These are phyloP conservation scores for Brienomyrus longianalis DNA, from an alignment of 2,113 vertebrate species.

Conservation along the genomic window DNA sequence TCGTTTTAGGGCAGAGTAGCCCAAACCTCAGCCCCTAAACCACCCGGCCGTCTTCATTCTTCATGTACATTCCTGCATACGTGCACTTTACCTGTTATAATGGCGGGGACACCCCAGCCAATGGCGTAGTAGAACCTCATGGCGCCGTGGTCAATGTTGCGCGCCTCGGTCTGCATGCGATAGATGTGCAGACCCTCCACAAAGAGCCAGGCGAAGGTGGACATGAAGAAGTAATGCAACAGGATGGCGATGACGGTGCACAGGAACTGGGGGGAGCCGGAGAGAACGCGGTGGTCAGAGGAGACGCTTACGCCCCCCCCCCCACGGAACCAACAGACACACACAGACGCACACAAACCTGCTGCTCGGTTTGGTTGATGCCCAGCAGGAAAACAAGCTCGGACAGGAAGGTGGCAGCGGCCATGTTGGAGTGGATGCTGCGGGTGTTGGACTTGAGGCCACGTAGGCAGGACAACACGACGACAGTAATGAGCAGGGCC, in stretches of 20 bases:
- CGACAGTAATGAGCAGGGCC: slow-evolving; percentile 76
- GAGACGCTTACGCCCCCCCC: neutral
- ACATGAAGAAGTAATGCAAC: slow-evolving; percentile 96
- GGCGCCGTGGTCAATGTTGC: slow-evolving; percentile 88
- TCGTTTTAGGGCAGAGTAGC: neutral
- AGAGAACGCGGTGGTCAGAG: neutral
- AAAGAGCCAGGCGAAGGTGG: slow-evolving; percentile 90
- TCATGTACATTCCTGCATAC: neutral
- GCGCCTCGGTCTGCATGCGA: slow-evolving; percentile 90
- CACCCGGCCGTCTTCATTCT: neutral
- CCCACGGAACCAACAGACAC: neutral
- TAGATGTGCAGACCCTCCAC: slow-evolving; percentile 94
- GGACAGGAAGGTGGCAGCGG: slow-evolving; percentile 79
- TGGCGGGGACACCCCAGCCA: slow-evolving; percentile 93
- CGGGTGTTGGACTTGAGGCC: slow-evolving; percentile 92
- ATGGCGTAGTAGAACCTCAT: slow-evolving; percentile 98
- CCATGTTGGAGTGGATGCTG: slow-evolving; percentile 88
- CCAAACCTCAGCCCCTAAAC: neutral
- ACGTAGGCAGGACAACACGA: slow-evolving; percentile 80
- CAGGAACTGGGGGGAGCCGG: slow-evolving; percentile 67
- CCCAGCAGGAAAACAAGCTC: slow-evolving; percentile 89
- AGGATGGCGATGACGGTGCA: slow-evolving; percentile 93
- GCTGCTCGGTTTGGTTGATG: slow-evolving; percentile 88
- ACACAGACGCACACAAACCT: slow-evolving; percentile 60
- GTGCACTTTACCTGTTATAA: slow-evolving; percentile 76